Evolutionary conservation across 2,113 vertebrate species (phyloP), one percentile per base, ranked within the genome.

Genomic region (Leuciscus idus): DNA sequence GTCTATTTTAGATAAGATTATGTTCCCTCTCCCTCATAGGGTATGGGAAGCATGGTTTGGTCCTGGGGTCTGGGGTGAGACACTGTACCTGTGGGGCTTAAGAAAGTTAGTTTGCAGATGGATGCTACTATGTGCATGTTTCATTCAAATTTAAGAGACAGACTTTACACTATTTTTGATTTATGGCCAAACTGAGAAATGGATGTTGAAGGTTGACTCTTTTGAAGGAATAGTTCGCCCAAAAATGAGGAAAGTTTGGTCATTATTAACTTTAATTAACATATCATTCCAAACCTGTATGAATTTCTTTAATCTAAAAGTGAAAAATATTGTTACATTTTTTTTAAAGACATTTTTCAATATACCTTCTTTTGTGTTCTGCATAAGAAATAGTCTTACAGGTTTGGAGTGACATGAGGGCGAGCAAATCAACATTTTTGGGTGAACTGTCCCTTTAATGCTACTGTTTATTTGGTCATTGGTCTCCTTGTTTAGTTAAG

Each of bases 1-100:
- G 86, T 92, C 93, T 93, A 88, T 94, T 95, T 94, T 93, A 94
- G 94, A 94, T 93, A 91, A 94, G 94, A 95, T 95, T 94, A 94
- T 89, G 92, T 94, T 94, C 92, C 93, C 88, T 91, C 89, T 88
- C 88, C 81, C 87, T 87, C 64, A 21, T 81, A 86, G 33, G 76
- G 74, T 64, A 72, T 81, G 80, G 89, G 80, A 88, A 70, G 62
- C 85, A 62, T 81, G 84, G 81, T 70, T 75, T 85, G 89, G 85
- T 87, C 46, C 61, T 72, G 81, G 85, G 59, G 48, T 81, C 33
- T 75, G 78, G 81, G 57, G 52, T 73, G 70, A 72, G 89, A 59
- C 77, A 55, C 66, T 57, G 28, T 64, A 90, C 89, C 89, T 90
- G 87, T 28, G 33, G 57, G 39, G 73, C 9, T 12, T 6, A 76